Conservation (phyloP, 2,888 invertebrate genomes). For the Danaus chrysippus region DNA sequence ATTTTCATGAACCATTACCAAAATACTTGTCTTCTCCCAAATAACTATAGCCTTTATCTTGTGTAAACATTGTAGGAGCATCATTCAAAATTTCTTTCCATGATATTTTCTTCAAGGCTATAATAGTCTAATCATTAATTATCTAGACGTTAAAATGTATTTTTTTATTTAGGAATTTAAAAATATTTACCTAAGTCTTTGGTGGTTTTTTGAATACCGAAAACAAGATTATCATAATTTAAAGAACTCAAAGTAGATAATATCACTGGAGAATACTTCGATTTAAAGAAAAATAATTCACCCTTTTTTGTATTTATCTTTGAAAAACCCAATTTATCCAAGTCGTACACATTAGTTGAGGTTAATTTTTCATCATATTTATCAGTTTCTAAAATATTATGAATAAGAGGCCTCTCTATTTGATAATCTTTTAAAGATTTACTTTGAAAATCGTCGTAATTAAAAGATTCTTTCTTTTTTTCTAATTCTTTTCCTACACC, state of each 20-base stretch:
- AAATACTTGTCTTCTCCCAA: too few relatives aligned
- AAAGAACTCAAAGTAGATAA: not conserved
- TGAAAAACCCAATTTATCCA: not conserved
- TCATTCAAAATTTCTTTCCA: too few relatives aligned
- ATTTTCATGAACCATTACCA: too few relatives aligned
- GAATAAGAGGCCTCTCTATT: not conserved
- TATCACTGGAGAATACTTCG: not conserved
- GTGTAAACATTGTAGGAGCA: too few relatives aligned
- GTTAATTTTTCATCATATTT: not conserved
- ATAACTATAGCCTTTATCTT: too few relatives aligned
- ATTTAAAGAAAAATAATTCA: not conserved
- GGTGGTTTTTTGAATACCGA: not conserved
- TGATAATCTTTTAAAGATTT: not conserved
- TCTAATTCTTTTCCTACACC: not conserved
- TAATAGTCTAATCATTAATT: too few relatives aligned
- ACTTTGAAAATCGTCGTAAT: not conserved
- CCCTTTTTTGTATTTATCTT: not conserved
- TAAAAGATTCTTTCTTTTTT: conserved; percentile 5
- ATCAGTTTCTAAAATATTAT: not conserved
- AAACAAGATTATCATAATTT: not conserved
- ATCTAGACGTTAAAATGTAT: too few relatives aligned
- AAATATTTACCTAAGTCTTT: not conserved
- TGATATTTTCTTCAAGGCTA: too few relatives aligned
- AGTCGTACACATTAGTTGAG: not conserved
- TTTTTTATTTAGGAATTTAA: not conserved